phyloP scores from a whole-genome alignment of 2,113 vertebrate species.

The Zapus hudsonius region DNA sequence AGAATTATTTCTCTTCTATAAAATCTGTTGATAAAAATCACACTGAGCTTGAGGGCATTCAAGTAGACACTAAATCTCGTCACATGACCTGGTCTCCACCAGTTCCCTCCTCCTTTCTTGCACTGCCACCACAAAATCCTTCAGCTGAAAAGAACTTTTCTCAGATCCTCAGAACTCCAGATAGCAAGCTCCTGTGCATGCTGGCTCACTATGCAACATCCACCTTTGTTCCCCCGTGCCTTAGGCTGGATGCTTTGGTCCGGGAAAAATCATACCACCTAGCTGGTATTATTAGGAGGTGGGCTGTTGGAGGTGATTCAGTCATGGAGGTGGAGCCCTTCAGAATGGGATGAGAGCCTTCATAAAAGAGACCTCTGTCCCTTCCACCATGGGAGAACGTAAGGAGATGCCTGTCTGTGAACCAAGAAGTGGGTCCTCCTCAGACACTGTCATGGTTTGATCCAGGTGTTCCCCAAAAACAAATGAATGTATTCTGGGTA shows the following conservation, averaged over 20 bases:
- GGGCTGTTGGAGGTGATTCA: background rate
- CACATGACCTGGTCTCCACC: background rate
- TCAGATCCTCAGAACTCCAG: background rate
- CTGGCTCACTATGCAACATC: background rate
- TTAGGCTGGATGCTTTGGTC: background rate
- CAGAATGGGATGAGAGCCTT: background rate
- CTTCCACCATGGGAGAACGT: background rate
- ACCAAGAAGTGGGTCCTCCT: background rate
- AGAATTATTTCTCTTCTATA: background rate
- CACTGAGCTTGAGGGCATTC: background rate
- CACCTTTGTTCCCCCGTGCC: background rate
- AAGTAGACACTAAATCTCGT: background rate
- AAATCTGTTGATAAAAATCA: background rate
- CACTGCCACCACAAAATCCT: background rate
- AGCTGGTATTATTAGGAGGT: background rate
- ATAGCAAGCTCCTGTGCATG: background rate
- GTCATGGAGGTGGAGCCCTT: background rate
- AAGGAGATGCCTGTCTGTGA: background rate
- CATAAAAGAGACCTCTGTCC: background rate
- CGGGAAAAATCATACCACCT: background rate
- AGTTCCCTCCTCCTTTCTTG: too few relatives aligned
- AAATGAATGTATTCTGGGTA: too few relatives aligned
- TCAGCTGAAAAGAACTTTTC: background rate
- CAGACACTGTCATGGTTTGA: too few relatives aligned
- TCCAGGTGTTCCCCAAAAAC: too few relatives aligned